These are phyloP conservation scores for Heterochromis multidens DNA, from an alignment of 2,113 vertebrate species.

Conservation along the genomic window DNA sequence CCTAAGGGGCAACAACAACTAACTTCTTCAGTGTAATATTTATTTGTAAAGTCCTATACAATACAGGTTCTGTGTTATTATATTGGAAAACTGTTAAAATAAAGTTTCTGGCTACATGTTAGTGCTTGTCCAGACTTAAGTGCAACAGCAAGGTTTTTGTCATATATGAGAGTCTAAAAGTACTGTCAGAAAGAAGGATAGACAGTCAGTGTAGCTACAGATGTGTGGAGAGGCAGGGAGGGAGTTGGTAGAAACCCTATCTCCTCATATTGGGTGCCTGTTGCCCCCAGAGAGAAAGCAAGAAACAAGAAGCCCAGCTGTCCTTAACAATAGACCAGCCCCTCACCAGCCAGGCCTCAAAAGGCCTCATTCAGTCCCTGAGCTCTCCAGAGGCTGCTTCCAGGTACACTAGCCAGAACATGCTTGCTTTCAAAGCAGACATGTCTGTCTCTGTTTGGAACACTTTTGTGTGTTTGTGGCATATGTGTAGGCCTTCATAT, in stretches of 20 bases:
- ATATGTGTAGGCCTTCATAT: not conserved
- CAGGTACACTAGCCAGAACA: constrained; percentile 59
- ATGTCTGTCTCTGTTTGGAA: constrained; percentile 30
- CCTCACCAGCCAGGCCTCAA: constrained; percentile 67
- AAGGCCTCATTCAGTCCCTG: constrained; percentile 70
- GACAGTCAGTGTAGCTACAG: constrained; percentile 45
- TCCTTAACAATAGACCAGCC: constrained; percentile 75
- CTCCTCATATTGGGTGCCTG: constrained; percentile 72
- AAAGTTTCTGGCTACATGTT: not conserved
- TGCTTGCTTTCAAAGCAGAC: constrained; percentile 49
- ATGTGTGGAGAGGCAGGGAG: constrained; percentile 35
- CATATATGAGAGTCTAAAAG: not conserved
- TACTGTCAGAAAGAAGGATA: constrained; percentile 7
- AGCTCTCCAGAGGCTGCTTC: constrained; percentile 50
- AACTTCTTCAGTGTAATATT: not conserved
- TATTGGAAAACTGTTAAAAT: not conserved
- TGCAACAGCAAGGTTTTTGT: not conserved
- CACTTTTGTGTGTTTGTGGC: not conserved
- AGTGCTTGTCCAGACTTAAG: not conserved
- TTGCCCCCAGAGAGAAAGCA: constrained; percentile 69
- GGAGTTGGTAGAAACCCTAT: constrained; percentile 72
- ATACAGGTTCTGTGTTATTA: not conserved
- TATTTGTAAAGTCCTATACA: not conserved
- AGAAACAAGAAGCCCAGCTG: constrained; percentile 78
- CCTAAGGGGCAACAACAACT: not conserved